These are phyloP conservation scores for Rhamphomyia laevipes DNA, from an alignment of 2,888 invertebrate species.

Conservation along the genomic window DNA sequence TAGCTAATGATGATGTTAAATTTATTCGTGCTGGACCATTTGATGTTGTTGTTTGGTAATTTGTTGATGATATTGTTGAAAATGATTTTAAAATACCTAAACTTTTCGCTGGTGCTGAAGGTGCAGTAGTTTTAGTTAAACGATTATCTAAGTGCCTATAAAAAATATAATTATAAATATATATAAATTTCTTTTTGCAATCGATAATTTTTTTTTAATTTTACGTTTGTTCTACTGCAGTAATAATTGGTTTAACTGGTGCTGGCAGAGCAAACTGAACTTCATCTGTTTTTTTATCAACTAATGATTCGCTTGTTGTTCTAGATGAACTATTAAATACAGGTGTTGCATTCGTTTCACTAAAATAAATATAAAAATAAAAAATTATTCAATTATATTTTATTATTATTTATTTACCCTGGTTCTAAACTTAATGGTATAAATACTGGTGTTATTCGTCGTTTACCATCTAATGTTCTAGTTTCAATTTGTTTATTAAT, in stretches of 20 bases:
- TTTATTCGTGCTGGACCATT: conserved; percentile 15
- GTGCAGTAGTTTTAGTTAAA: conserved; percentile 21
- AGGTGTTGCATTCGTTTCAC: conserved; percentile 10
- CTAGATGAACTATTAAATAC: conserved; percentile 20
- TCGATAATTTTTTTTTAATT: background rate
- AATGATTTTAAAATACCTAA: conserved; percentile 15
- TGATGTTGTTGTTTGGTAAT: background rate
- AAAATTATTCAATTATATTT: background rate
- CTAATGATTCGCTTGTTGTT: conserved; percentile 5
- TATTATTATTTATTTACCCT: conserved; percentile 8
- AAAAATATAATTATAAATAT: conserved; percentile 1
- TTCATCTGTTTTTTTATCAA: conserved; percentile 3
- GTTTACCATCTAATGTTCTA: conserved; percentile 83
- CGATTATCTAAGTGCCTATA: conserved; percentile 27
- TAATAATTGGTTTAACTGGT: conserved; percentile 20
- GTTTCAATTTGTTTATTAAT: conserved; percentile 89
- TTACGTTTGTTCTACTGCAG: conserved; percentile 23
- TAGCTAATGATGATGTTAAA: conserved; percentile 19
- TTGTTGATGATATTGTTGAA: conserved; percentile 12
- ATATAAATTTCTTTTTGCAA: background rate
- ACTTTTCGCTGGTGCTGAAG: conserved; percentile 17
- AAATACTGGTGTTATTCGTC: conserved; percentile 93
- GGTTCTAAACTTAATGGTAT: conserved; percentile 60
- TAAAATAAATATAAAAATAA: conserved; percentile 3
- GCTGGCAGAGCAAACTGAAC: conserved; percentile 8